Conservation (phyloP, 2,113 vertebrate species). For the Meriones unguiculatus region DNA sequence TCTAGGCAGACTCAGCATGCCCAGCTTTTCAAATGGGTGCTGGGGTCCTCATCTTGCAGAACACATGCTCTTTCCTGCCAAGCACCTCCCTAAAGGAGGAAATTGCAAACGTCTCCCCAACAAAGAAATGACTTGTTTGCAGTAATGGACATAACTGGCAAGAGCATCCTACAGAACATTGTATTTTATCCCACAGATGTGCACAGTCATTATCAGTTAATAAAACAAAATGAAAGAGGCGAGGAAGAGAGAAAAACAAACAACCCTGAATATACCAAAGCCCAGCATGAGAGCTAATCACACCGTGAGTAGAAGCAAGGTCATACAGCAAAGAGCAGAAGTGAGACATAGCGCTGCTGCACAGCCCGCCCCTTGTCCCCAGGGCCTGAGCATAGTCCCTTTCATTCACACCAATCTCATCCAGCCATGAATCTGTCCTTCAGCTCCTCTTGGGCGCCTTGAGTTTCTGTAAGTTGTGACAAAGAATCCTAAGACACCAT, state of each 20-base stretch:
- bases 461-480: slow-evolving; percentile 16
- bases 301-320: accelerated
- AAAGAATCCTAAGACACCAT: background rate
- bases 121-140: background rate
- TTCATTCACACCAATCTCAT: background rate
- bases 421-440: background rate
- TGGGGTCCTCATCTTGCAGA: background rate
- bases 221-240: background rate
- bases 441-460: too few relatives aligned
- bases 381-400: accelerated
- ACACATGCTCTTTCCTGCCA: background rate
- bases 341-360: too few relatives aligned
- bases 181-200: too few relatives aligned
- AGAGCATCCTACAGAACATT: too few relatives aligned
- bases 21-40: background rate
- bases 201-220: background rate
- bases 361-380: accelerated
- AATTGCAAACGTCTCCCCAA: background rate
- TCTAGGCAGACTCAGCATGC: background rate
- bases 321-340: background rate
- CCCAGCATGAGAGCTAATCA: background rate
- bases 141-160: background rate
- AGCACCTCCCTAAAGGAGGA: background rate
- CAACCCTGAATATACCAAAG: too few relatives aligned
- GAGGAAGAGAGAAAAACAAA: background rate